Evolutionary conservation across 1,140 invertebrate species (phyloP).

Genomic region (Vollenhovia emeryi): DNA sequence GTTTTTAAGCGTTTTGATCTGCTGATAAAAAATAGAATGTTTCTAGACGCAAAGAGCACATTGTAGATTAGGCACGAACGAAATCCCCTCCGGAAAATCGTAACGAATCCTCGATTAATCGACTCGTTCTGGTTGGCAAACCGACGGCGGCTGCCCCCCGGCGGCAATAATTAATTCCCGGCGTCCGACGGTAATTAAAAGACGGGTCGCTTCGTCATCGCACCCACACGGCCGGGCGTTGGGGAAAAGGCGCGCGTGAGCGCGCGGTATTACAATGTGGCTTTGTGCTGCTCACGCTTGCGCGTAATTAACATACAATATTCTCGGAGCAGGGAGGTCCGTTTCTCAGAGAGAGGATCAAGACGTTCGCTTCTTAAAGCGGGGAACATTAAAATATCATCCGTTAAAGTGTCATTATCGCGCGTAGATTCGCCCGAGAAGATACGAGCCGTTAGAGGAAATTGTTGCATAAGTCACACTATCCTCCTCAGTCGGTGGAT

Average conservation of each 20-base stretch:
- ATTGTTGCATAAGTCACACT: neutral
- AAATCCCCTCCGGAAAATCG: neutral
- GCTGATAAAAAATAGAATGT: too few relatives aligned
- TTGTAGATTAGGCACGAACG: too few relatives aligned
- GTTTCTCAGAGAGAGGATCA: conserved; percentile 7
- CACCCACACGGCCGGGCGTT: conserved; percentile 45
- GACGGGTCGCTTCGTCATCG: conserved; percentile 61
- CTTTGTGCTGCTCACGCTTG: conserved; percentile 8
- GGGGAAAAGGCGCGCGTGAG: neutral
- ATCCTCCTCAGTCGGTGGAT: neutral
- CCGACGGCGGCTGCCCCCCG: conserved; percentile 8
- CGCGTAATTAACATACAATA: conserved; percentile 56
- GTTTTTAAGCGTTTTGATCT: too few relatives aligned
- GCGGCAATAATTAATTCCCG: conserved; percentile 67
- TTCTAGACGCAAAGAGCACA: too few relatives aligned
- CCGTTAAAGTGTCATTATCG: conserved; percentile 12
- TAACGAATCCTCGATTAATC: conserved; percentile 60
- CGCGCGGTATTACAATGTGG: conserved; percentile 28
- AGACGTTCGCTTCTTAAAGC: conserved; percentile 29
- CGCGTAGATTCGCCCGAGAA: neutral
- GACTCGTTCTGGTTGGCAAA: conserved; percentile 24
- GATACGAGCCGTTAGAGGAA: neutral
- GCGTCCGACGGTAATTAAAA: conserved; percentile 52
- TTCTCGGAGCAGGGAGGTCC: conserved; percentile 29
- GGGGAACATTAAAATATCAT: conserved; percentile 19